Conservation (phyloP, 2,113 vertebrate species). For the mouse (Mus musculus) region DNA sequence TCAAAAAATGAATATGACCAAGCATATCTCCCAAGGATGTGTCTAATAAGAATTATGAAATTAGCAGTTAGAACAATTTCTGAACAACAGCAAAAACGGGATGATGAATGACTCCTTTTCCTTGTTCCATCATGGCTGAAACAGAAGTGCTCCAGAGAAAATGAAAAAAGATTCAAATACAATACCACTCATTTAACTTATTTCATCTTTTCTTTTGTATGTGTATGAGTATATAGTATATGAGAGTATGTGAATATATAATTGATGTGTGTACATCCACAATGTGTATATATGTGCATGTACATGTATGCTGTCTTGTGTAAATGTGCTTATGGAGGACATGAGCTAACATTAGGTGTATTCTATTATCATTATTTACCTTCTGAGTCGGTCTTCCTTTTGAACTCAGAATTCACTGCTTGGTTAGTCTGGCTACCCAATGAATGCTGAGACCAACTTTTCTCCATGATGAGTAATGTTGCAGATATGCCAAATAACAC, state of each 20-base stretch:
- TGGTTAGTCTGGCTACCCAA: neutral
- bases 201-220: neutral
- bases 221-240: neutral
- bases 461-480: neutral
- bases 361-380: neutral
- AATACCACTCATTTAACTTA: neutral
- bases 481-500: neutral
- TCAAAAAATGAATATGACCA: slow-evolving; percentile 4
- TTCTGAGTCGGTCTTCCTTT: neutral
- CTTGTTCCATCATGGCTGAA: neutral
- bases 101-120: neutral
- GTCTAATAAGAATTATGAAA: neutral
- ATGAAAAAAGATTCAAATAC: neutral
- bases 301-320: neutral
- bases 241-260: neutral
- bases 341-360: neutral
- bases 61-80: neutral
- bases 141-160: neutral
- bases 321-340: neutral
- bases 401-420: neutral
- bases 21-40: neutral
- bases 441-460: neutral
- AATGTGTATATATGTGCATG: neutral
- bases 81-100: neutral
- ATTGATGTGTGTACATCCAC: neutral